Evolutionary conservation across 2,797 vertebrate species (phyloP), one percentile per base, ranked within the genome.

Genomic region (Siniperca obscura): DNA sequence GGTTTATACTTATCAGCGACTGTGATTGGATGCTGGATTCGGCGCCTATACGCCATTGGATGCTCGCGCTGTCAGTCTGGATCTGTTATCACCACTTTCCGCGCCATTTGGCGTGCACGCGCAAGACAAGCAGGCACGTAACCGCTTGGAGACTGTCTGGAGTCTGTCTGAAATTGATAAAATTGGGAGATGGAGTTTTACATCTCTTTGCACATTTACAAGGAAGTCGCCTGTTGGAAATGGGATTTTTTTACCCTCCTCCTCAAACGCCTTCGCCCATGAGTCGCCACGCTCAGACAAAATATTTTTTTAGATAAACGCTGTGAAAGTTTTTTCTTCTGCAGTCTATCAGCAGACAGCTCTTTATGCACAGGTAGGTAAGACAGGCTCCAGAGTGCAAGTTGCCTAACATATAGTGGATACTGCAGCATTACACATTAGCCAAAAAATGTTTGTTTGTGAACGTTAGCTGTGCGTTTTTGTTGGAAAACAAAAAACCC

Each of bases 91-190:
- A 53, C 89, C 69, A 83, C 80, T 95, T 95, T 84, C 90, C 93
- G 93, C 93, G 93, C 91, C 93, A 92, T 92, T 93, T 87, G 16
- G 48, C 93, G 95, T 94, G 96, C 93, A 94, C 95, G 94, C 95
- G 95, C 95, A 78, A 55, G 85, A 74, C 90, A 85, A 92, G 87
- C 93, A 92, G 92, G 94, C 95, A 94, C 95, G 95, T 91, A 89
- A 90, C 94, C 94, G 93, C 89, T 91, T 71, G 80, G 94, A 95
- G 95, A 95, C 94, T 95, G 96, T 96, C 96, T 96, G 96, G 95
- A 95, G 94, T 95, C 93, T 95, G 95, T 96, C 95, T 96, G 95
- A 95, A 95, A 95, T 94, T 95, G 95, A 95, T 95, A 90, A 93
- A 95, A 94, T 93, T 93, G 93, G 19, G 87, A 92, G 94, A 95